Conservation (phyloP, 1,140 invertebrate genomes). For the Neuroterus valhalla region DNA sequence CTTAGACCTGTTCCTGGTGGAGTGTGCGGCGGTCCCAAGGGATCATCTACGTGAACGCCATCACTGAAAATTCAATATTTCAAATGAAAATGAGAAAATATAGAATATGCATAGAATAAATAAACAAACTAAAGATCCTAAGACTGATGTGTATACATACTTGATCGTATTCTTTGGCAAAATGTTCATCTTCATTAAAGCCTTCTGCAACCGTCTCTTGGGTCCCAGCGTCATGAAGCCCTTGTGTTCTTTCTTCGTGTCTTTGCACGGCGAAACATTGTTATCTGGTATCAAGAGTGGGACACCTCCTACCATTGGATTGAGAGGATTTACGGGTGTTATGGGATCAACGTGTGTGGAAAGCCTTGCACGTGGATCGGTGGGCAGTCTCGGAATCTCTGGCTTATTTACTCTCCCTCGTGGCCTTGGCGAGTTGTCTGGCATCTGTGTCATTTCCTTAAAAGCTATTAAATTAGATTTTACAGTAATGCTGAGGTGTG, state of each 20-base stretch:
- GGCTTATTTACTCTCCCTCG: constrained; percentile 77
- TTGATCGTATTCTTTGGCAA: constrained; percentile 89
- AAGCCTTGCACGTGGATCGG: constrained; percentile 80
- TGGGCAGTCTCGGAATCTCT: constrained; percentile 79
- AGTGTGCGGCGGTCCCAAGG: constrained; percentile 71
- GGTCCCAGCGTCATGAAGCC: constrained; percentile 92
- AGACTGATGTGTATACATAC: constrained; percentile 66
- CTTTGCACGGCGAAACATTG: constrained; percentile 72
- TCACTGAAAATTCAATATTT: constrained; percentile 66
- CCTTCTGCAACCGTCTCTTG: constrained; percentile 89
- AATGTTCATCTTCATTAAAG: constrained; percentile 93
- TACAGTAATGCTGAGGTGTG: constrained; percentile 96
- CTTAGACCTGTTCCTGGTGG: constrained; percentile 70
- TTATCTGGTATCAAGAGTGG: constrained; percentile 67
- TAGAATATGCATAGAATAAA: constrained; percentile 1
- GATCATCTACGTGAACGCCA: constrained; percentile 78
- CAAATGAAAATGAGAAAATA: neutral
- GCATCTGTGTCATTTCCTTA: constrained; percentile 90
- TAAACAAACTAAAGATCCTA: constrained; percentile 7
- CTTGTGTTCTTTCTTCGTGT: constrained; percentile 83
- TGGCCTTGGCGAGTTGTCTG: constrained; percentile 87
- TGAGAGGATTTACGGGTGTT: constrained; percentile 67
- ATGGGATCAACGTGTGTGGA: constrained; percentile 77
- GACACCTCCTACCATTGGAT: constrained; percentile 66
- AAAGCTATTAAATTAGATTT: constrained; percentile 96